Percentiles rank a stretch among this genome's conserved stretches.
Evolutionary conservation across 1,140 invertebrate species (phyloP).

Genomic region (Apis cerana): DNA sequence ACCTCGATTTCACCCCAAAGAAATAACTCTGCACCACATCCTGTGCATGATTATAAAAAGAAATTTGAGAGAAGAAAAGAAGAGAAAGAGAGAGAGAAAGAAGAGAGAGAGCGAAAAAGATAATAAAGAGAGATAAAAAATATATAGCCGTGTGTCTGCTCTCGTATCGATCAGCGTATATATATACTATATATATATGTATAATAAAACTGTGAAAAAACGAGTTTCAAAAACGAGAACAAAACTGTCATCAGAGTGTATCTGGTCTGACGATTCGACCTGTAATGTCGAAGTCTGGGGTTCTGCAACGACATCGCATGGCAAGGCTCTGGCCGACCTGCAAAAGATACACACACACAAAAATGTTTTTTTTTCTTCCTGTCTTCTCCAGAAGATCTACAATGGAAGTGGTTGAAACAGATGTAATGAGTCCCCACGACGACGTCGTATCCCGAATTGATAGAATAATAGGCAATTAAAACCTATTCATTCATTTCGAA

Average conservation of each 20-base stretch:
- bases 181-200: no score
- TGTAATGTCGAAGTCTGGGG: constrained; percentile 81
- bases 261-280: constrained; percentile 75
- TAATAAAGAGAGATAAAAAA: neutral
- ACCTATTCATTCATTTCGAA: no score
- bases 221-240: constrained; percentile 36
- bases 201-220: constrained; percentile 46
- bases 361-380: constrained; percentile 39
- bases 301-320: constrained; percentile 81
- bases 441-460: constrained; percentile 17
- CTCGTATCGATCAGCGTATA: constrained; percentile 50
- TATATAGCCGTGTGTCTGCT: constrained; percentile 39
- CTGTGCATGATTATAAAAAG: neutral
- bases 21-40: neutral
- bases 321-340: constrained; percentile 79
- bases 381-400: neutral
- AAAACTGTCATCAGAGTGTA: constrained; percentile 19
- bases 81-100: neutral
- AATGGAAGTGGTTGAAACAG: constrained; percentile 38
- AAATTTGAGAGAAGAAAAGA: neutral
- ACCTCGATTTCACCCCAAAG: neutral
- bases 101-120: neutral
- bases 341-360: constrained; percentile 77
- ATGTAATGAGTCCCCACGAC: constrained; percentile 45
- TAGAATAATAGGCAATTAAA: no score